Conservation (phyloP, 2,888 invertebrate species). For the Epicampocera succincta region DNA sequence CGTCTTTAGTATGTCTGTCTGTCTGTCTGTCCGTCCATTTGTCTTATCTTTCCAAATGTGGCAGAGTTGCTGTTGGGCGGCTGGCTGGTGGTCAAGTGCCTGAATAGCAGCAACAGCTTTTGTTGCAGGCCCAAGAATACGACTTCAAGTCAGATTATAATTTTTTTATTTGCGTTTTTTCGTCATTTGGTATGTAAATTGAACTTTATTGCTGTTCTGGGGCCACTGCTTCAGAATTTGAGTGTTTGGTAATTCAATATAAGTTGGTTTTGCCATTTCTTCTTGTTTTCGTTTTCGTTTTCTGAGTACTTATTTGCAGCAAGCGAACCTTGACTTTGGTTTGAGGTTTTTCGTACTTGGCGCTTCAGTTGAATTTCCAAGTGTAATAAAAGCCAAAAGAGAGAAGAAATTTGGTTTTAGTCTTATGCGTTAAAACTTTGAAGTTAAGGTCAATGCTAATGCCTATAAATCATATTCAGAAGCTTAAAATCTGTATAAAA, state of each 20-base stretch:
- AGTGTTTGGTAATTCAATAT: slow-evolving; percentile 35
- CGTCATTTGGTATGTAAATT: slow-evolving; percentile 48
- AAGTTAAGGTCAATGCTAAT: too few species aligned
- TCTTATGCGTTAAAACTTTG: too few species aligned
- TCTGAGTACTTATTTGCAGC: not conserved
- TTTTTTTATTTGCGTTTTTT: not conserved
- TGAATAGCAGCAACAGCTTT: slow-evolving; percentile 7
- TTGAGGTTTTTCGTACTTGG: slow-evolving; percentile 20
- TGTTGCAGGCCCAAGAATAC: slow-evolving; percentile 29
- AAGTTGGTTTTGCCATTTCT: not conserved
- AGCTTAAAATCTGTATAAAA: too few species aligned
- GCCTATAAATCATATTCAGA: too few species aligned
- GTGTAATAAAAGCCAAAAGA: slow-evolving; percentile 14
- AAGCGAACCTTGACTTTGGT: slow-evolving; percentile 59
- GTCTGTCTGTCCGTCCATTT: not conserved
- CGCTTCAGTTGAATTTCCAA: not conserved
- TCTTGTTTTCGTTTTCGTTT: slow-evolving; percentile 5
- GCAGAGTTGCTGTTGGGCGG: slow-evolving; percentile 21
- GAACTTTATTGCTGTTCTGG: slow-evolving; percentile 56
- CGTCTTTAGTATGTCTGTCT: slow-evolving; percentile 8
- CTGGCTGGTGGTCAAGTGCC: slow-evolving; percentile 42
- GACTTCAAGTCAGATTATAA: not conserved
- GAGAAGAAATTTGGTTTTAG: slow-evolving; percentile 10
- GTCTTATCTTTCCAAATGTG: slow-evolving; percentile 5
- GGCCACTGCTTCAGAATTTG: slow-evolving; percentile 34